Evolutionary conservation across 2,797 vertebrate species (phyloP).

Genomic region (Lacerta bilineata): DNA sequence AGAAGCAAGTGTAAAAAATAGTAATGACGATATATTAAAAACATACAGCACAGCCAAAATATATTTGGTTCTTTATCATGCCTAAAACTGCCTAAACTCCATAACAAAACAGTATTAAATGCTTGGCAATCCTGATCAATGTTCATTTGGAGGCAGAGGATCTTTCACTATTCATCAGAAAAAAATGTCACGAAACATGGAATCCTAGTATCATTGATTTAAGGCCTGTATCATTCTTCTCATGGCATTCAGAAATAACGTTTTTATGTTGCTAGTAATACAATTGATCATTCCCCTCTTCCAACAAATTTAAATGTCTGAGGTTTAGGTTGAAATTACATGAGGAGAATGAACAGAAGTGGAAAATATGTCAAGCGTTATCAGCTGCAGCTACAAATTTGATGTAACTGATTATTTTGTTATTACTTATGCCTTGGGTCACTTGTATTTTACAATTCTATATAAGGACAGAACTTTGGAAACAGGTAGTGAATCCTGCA

Average conservation of each 20-base stretch:
- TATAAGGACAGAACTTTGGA: neutral
- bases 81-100: neutral
- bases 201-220: neutral
- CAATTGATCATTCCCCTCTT: neutral
- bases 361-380: neutral
- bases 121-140: slow-evolving; percentile 6
- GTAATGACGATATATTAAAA: no score
- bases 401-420: neutral
- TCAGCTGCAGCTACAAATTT: neutral
- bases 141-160: neutral
- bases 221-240: neutral
- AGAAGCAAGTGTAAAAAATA: slow-evolving; percentile 27
- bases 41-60: neutral
- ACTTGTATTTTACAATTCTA: neutral
- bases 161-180: neutral
- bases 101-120: neutral
- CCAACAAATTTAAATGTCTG: neutral
- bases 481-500: neutral
- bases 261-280: neutral
- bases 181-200: neutral
- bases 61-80: neutral
- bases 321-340: neutral
- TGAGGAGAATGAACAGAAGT: neutral
- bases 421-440: neutral
- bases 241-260: neutral